phyloP scores from a whole-genome alignment of 2,113 vertebrate species.

The Tenebrosternarchus preto region DNA sequence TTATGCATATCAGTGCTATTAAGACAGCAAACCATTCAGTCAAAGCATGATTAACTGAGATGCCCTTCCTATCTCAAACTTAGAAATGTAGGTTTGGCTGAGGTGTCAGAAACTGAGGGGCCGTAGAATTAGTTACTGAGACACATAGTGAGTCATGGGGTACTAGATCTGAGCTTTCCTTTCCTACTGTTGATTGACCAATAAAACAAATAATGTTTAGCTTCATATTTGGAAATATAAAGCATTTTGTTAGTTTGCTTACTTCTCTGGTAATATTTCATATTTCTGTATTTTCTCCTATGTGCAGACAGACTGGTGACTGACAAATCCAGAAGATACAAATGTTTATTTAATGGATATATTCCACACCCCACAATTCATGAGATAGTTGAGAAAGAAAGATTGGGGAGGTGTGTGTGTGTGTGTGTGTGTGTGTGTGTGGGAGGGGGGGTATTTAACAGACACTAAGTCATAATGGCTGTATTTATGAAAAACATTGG shows the following conservation, averaged over 20 bases:
- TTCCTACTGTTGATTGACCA: not conserved
- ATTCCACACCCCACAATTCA: conserved; percentile 25
- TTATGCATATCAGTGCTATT: conserved; percentile 60
- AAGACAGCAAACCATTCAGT: conserved; percentile 40
- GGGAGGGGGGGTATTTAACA: conserved; percentile 39
- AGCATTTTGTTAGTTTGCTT: not conserved
- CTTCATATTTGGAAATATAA: not conserved
- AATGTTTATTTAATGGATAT: conserved; percentile 41
- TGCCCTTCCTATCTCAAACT: conserved; percentile 63
- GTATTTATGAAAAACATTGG: conserved; percentile 45
- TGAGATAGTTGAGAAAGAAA: conserved; percentile 47
- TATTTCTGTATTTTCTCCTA: not conserved
- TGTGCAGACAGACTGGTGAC: not conserved
- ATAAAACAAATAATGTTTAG: not conserved
- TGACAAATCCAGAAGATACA: conserved; percentile 47
- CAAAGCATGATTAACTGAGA: conserved; percentile 68
- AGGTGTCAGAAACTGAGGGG: conserved; percentile 9
- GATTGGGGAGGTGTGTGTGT: too few relatives aligned
- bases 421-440: too few relatives aligned
- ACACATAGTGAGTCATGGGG: not conserved
- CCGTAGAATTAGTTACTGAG: not conserved
- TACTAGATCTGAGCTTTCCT: not conserved
- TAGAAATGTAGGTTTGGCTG: conserved; percentile 63
- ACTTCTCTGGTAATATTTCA: conserved; percentile 1
- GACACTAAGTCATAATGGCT: conserved; percentile 51